Conservation (phyloP, 2,113 vertebrate species). For the Heptranchias perlo region DNA sequence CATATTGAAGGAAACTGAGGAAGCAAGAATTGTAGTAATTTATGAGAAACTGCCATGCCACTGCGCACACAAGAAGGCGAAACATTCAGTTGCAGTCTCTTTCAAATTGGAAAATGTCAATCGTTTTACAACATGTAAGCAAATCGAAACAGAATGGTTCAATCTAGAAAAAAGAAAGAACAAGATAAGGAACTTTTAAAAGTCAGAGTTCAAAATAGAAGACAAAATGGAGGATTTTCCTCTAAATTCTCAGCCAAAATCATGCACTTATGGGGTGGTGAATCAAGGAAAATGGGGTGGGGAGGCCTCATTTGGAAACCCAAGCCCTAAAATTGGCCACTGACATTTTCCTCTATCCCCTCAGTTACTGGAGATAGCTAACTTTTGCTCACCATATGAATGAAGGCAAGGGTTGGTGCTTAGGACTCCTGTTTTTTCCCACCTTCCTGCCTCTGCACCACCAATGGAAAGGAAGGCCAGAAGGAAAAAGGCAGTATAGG, state of each 20-base stretch:
- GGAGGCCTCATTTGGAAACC: too few species aligned
- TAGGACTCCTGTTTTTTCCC: background rate
- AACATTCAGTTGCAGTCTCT: background rate
- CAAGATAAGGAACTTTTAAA: too few species aligned
- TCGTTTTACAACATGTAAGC: background rate
- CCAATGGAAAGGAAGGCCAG: background rate
- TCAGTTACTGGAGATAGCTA: background rate
- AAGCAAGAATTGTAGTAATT: background rate
- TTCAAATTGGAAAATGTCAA: background rate
- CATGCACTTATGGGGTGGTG: too few species aligned
- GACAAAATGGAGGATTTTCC: too few species aligned
- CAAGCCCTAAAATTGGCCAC: too few species aligned
- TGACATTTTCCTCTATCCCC: too few species aligned
- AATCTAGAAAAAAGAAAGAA: background rate
- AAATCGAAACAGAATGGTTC: background rate
- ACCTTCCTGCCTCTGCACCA: background rate
- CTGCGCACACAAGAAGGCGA: background rate
- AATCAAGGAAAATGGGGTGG: too few species aligned
- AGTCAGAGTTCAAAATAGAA: too few species aligned
- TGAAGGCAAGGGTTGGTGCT: background rate
- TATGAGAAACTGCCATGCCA: too few species aligned
- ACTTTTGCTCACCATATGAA: background rate
- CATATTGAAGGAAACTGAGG: background rate
- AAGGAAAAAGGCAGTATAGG: background rate
- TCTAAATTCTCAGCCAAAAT: too few species aligned